Evolutionary conservation across 2,888 invertebrate genomes (phyloP), one percentile per base, ranked within the genome.

Genomic region (Tetranychus piercei): DNA sequence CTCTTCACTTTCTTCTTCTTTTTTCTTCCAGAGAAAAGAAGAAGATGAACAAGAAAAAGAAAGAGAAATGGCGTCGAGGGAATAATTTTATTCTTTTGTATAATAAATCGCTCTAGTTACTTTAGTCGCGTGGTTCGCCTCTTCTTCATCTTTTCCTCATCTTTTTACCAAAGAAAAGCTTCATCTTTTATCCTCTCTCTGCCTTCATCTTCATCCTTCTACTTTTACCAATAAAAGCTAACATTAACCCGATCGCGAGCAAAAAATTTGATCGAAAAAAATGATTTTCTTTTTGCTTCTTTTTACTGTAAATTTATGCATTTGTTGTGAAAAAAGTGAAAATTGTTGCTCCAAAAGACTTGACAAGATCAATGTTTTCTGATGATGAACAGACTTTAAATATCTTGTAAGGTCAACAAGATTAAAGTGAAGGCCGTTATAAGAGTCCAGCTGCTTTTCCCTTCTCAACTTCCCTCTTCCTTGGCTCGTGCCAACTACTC

Each of bases 71-170:
- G 69, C 22, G 69, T 22, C 9, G 22, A 23, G 34, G 69, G 34
- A 23, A 69, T 69, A 23, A 69, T 7, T 69, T 23, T 23, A 23
- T 69, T 23, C 34, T 69, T 65, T 23, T 23, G 22, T 9, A 23
- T 22, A 69, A 22, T 23, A 69, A 23, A 69, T 69, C 69, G 22
- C 69, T 69, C 69, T n/a, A 22, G 22, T 23, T 69, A 22, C 34
- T 23, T 15, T 55, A 55, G 55, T 55, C 55, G 55, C 55, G 55
- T 55, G 55, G 55, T 55, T 55, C 55, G 15, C 15, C 55, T 69
- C 69, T 69, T n/a, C 69, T n/a, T 15, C n/a, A 69, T 69, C 69
- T 69, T n/a, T 69, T n/a, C n/a, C 22, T n/a, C 55, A 15, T 55
- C 55, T 15, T 55, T 9, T 15, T 7, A 9, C 6, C 15, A 15